Evolutionary conservation across 2,888 invertebrate genomes (phyloP), one percentile per base, ranked within the genome.

Genomic region (Ectemnius continuus): DNA sequence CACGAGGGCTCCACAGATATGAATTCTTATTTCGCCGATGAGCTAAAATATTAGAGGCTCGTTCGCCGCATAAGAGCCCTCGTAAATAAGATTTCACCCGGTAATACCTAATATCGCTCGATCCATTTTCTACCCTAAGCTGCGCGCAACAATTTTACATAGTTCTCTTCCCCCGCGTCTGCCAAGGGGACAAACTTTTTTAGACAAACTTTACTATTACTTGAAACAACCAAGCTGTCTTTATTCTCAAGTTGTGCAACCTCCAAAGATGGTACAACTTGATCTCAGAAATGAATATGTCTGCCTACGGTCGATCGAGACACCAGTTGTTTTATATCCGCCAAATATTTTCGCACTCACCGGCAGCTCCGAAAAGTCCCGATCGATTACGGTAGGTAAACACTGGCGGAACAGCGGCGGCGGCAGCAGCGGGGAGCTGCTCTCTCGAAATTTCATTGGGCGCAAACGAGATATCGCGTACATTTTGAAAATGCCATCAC

Each of bases 11-110:
- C 74, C 70, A 67, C 66, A 66, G 81, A 82, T 88, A 86, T 87
- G 89, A 88, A 88, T 89, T 87, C 85, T 87, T 88, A 86, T 88
- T 87, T 86, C 82, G 83, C 82, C 87, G 84, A 89, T 87, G 86
- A 88, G 83, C 82, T 88, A 85, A 89, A 89, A 88, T 89, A 90
- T 90, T 88, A 82, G 82, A 85, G 78, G 74, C 78, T 56, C 57
- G 69, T 60, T 57, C 64, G 20, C 56, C 62, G 60, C 61, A 58
- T 26, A 59, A 66, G 65, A 58, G 57, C 48, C 59, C 56, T 57
- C 66, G 58, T 72, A 86, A 85, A 85, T 85, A 87, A 86, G 84
- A 84, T 87, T 86, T 85, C 87, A 85, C 83, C 46, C 45, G 56
- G 58, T 61, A 57, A 70, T 65, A 26, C 67, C 67, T 28, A 56